Evolutionary conservation across 1,140 invertebrate species (phyloP).

Genomic region (Chrysopa pallens): DNA sequence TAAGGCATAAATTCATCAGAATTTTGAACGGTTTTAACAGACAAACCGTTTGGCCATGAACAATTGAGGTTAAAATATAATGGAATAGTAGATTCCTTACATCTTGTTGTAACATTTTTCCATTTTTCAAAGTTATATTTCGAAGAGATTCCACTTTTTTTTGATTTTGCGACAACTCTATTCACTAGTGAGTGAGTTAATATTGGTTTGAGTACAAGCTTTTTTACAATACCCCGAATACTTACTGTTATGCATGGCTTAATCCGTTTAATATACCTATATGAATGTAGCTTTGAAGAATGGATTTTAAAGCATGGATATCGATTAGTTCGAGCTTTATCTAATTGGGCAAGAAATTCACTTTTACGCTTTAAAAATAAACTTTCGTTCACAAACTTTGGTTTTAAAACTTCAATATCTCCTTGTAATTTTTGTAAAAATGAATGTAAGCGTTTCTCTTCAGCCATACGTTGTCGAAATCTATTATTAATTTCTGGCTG

Average conservation of each 20-base stretch:
- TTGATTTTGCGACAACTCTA: background rate
- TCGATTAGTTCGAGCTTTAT: background rate
- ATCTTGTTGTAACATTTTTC: background rate
- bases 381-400: no score
- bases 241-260: background rate
- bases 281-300: background rate
- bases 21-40: constrained; percentile 25
- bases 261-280: background rate
- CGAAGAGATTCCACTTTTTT: background rate
- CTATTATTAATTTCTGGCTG: background rate
- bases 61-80: constrained; percentile 6
- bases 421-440: background rate
- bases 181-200: background rate
- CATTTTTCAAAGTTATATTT: background rate
- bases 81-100: constrained; percentile 6
- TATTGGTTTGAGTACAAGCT: background rate
- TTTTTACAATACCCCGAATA: background rate
- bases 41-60: constrained; percentile 29
- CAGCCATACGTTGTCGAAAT: background rate
- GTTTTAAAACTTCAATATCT: background rate
- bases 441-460: background rate
- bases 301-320: background rate
- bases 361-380: no score
- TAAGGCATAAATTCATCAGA: constrained; percentile 21
- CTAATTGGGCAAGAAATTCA: background rate